A percentile compares a stretch with the other conserved stretches of the same genome.
These are phyloP conservation scores for Alligator mississippiensis DNA, from an alignment of 2,113 vertebrate genomes.

Conservation along the genomic window DNA sequence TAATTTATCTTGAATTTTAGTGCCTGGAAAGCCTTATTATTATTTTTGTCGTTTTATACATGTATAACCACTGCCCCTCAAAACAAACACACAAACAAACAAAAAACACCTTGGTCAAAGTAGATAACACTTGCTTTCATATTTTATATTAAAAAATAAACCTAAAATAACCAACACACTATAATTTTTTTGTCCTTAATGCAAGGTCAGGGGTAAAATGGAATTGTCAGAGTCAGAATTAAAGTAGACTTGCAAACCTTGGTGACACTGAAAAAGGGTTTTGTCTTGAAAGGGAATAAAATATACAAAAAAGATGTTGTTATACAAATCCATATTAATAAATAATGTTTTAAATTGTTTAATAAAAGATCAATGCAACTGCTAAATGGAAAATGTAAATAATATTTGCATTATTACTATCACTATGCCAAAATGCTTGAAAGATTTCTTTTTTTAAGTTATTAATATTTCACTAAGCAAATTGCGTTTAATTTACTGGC, in stretches of 20 bases:
- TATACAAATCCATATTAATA: background rate
- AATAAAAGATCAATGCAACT: background rate
- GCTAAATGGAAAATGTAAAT: background rate
- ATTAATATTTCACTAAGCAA: background rate
- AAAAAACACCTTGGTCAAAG: too few species aligned
- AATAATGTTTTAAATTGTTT: background rate
- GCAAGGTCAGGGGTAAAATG: background rate
- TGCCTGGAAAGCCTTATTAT: too few species aligned
- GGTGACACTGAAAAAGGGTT: background rate
- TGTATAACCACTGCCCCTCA: too few species aligned
- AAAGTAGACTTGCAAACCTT: background rate
- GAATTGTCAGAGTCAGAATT: background rate
- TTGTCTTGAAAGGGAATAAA: background rate
- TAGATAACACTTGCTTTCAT: too few species aligned
- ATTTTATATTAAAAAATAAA: background rate
- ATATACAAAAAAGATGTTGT: background rate
- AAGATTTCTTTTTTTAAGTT: background rate
- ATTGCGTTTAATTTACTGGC: background rate
- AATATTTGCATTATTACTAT: background rate
- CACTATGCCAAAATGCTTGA: background rate
- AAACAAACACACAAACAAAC: too few species aligned
- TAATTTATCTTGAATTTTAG: too few species aligned
- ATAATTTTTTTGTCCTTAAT: background rate
- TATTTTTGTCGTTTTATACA: too few species aligned
- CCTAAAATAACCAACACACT: background rate